Percentiles rank a stretch among this genome's conserved stretches.
These are phyloP conservation scores for Pheosia gnoma DNA, from an alignment of 2,888 invertebrate genomes.

Conservation along the genomic window DNA sequence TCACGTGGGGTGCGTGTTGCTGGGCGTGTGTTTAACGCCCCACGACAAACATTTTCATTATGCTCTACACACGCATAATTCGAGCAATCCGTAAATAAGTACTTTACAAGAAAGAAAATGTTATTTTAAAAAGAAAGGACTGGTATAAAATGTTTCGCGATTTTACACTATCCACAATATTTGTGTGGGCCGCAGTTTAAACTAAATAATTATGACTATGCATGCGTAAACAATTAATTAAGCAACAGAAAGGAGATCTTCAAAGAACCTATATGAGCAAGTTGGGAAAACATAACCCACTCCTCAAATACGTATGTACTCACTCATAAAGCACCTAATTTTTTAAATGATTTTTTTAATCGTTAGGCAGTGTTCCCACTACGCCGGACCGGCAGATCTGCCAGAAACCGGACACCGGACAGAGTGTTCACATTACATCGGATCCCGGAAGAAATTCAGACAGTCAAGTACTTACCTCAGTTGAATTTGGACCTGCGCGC, in stretches of 20 bases:
- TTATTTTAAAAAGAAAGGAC: neutral
- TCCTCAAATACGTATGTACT: conserved; percentile 37
- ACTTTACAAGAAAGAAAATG: too few species aligned
- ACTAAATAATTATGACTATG: conserved; percentile 32
- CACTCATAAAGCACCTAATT: conserved; percentile 1
- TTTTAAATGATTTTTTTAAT: conserved; percentile 26
- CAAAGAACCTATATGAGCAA: conserved; percentile 43
- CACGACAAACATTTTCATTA: conserved; percentile 2
- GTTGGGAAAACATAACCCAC: conserved; percentile 50
- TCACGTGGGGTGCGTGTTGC: neutral
- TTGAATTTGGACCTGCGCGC: too few species aligned
- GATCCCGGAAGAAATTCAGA: too few species aligned
- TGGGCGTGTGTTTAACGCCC: neutral
- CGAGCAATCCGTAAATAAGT: neutral
- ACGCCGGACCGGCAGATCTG: too few species aligned
- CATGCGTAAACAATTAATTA: conserved; percentile 47
- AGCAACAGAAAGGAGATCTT: conserved; percentile 57
- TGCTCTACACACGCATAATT: neutral
- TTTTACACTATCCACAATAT: conserved; percentile 20
- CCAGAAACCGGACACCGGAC: too few species aligned
- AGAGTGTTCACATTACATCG: too few species aligned
- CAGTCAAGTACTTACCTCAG: too few species aligned
- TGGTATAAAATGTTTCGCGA: conserved; percentile 17
- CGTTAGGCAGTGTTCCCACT: too few species aligned
- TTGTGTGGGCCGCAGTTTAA: conserved; percentile 27